Percentiles rank a stretch among this genome's conserved stretches.
Conservation (phyloP, 2,113 vertebrate genomes). For the Hiodon alosoides region DNA sequence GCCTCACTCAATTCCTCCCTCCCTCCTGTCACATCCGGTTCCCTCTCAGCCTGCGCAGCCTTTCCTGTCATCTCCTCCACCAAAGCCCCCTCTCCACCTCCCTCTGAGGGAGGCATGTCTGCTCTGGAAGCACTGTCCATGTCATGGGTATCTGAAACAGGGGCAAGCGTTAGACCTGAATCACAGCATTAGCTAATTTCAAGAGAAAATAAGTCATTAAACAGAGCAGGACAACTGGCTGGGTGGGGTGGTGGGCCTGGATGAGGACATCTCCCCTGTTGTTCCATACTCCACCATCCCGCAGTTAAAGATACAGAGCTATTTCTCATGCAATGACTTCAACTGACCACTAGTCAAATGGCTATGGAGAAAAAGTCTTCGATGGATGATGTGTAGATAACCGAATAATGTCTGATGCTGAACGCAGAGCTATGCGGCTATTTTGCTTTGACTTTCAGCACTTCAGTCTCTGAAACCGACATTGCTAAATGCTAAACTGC, state of each 20-base stretch:
- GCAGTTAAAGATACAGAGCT: too few species aligned
- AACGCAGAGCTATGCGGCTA: too few species aligned
- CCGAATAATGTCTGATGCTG: too few species aligned
- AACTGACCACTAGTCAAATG: not conserved
- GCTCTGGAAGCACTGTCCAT: conserved; percentile 58
- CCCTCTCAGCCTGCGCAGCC: not conserved
- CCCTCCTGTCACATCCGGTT: not conserved
- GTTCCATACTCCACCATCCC: too few species aligned
- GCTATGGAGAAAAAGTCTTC: not conserved
- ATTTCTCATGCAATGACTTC: not conserved
- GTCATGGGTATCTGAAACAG: conserved; percentile 34
- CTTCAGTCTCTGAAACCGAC: too few species aligned
- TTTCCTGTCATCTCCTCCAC: not conserved
- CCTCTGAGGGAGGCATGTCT: conserved; percentile 6
- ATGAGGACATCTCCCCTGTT: conserved; percentile 28
- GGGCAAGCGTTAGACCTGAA: not conserved
- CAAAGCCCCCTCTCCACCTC: conserved; percentile 1
- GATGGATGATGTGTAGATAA: too few species aligned
- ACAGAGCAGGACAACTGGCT: conserved; percentile 2
- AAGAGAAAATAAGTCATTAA: not conserved
- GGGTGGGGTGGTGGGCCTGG: not conserved
- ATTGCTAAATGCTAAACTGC: too few species aligned
- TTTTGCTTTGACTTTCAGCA: too few species aligned
- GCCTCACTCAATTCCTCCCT: not conserved
- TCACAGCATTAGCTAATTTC: not conserved